These are phyloP conservation scores for Melikaiella ostensackeni DNA, from an alignment of 2,888 invertebrate species.

Conservation along the genomic window DNA sequence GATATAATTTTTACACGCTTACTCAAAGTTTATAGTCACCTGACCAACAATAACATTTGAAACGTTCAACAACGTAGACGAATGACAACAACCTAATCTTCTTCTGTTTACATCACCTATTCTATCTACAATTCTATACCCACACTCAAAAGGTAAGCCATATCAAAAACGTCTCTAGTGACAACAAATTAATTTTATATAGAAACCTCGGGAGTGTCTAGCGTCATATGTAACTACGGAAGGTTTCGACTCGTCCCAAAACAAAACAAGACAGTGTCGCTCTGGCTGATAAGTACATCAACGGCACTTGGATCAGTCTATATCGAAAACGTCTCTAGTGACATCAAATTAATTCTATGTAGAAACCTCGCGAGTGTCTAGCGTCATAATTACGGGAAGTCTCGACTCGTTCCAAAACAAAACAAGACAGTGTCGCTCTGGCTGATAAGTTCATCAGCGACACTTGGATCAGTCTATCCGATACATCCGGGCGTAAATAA, in stretches of 20 bases:
- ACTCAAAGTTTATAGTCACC: too few species aligned
- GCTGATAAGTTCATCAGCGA: neutral
- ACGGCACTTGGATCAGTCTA: neutral
- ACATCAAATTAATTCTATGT: neutral
- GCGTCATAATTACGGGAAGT: neutral
- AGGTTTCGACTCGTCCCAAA: neutral
- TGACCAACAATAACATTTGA: too few species aligned
- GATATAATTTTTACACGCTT: too few species aligned
- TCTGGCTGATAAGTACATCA: neutral
- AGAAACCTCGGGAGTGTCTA: neutral
- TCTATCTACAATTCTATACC: neutral
- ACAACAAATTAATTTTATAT: neutral
- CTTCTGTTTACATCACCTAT: neutral
- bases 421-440: neutral
- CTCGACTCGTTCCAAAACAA: neutral
- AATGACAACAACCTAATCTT: too few species aligned
- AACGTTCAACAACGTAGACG: too few species aligned
- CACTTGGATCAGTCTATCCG: constrained; percentile 34
- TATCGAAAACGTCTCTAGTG: neutral
- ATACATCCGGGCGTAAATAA: constrained; percentile 43
- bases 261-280: neutral
- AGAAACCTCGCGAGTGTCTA: neutral
- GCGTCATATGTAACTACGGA: neutral
- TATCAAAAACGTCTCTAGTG: neutral
- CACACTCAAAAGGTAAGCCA: neutral